Base-by-base conservation (phyloP, 2,797 vertebrate genomes). In the Chaunax sp. region DNA sequence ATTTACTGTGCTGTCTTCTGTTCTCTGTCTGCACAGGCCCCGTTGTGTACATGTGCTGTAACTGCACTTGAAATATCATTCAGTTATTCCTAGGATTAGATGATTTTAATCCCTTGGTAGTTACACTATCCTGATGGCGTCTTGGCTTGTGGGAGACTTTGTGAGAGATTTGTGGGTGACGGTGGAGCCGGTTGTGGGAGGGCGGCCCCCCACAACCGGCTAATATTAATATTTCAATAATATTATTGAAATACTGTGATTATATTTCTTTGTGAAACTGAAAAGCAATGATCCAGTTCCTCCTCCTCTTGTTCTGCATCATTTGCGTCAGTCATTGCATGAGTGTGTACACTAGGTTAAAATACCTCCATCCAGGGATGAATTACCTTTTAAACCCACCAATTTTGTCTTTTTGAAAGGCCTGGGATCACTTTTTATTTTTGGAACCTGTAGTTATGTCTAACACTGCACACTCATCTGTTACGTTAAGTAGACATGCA, bases 311-410 rank as follows among this genome's bases (percentile, higher is more conserved):
- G 72, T 81, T 82, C 81, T 78, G 73, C 84, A 77, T 51, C 64
- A 74, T 79, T 84, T 15, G 1, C 50, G 64, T 78, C 55, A 82
- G 72, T 71, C 79, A 70, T 76, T 78, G 73, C 73, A 84, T 62
- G 59, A 69, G 33, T 57, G 35, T 81, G 55, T 78, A 28, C 72
- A 72, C 22, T 57, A 60, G 3, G 23, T 79, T 43, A 58, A 84
- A 81, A 83, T 54, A 75, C 16, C 10, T 40, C 41, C 51, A 13
- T 58, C 22, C 58, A 19, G 20, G 64, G 43, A 54, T 65, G 41
- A 72, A 68, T 54, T 69, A 68, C 26, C 52, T 28, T 63, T 57
- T 53, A 51, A 73, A 76, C 33, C 28, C 59, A 16, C 5, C 2
- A 53, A 23, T 74, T 74, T 67, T 46, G 23, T 65, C 19, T 72